phyloP scores from a whole-genome alignment of 2,888 invertebrate species.

The Pyralis farinalis region DNA sequence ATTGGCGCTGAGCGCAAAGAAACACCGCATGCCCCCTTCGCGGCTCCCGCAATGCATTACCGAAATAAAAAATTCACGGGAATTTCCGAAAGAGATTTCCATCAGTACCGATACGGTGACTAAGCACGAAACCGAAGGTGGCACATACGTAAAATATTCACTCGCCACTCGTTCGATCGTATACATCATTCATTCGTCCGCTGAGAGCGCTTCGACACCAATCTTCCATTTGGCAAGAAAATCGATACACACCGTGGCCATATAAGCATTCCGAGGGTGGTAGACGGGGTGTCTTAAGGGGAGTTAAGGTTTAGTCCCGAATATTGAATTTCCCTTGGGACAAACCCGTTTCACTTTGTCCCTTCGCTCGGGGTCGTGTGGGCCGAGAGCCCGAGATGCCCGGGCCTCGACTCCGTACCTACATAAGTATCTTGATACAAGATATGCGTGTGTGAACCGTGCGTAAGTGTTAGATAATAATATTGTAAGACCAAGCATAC shows the following conservation, averaged over 20 bases:
- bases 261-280: slow-evolving; percentile 80
- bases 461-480: slow-evolving; percentile 78
- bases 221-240: slow-evolving; percentile 81
- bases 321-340: slow-evolving; percentile 83
- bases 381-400: slow-evolving; percentile 74
- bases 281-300: slow-evolving; percentile 78
- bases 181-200: slow-evolving; percentile 80
- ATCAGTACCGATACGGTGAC: slow-evolving; percentile 64
- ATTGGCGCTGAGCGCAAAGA: slow-evolving; percentile 55
- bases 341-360: slow-evolving; percentile 82
- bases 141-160: slow-evolving; percentile 65
- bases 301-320: slow-evolving; percentile 82
- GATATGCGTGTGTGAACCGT: slow-evolving; percentile 48
- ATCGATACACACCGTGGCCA: slow-evolving; percentile 81
- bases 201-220: slow-evolving; percentile 77
- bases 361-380: slow-evolving; percentile 78
- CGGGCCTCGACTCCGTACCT: slow-evolving; percentile 55
- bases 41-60: slow-evolving; percentile 58
- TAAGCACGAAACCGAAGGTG: slow-evolving; percentile 60
- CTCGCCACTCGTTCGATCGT: slow-evolving; percentile 54
- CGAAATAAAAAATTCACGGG: slow-evolving; percentile 71
- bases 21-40: slow-evolving; percentile 16
- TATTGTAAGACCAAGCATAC: slow-evolving; percentile 74
- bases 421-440: slow-evolving; percentile 29
- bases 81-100: slow-evolving; percentile 64